These are phyloP conservation scores for Hanleya hanleyi DNA, from an alignment of 2,888 invertebrate species.

Conservation along the genomic window DNA sequence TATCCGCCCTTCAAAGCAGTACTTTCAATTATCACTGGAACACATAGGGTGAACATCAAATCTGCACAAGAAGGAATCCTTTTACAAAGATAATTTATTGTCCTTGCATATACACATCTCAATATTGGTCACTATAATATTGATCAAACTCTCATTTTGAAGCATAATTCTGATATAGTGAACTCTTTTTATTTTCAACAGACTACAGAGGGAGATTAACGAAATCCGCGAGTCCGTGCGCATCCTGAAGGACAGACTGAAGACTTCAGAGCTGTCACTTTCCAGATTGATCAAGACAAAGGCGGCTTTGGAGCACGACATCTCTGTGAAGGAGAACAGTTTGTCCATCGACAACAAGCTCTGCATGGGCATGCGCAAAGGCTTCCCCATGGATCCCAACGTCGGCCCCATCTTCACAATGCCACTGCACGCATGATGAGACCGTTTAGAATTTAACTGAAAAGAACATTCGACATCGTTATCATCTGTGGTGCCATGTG, in stretches of 20 bases:
- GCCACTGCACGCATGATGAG: conserved; percentile 44
- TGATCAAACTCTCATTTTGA: too few relatives aligned
- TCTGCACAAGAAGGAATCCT: too few relatives aligned
- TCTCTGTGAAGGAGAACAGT: conserved; percentile 89
- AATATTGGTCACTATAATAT: too few relatives aligned
- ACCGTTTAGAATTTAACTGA: too few relatives aligned
- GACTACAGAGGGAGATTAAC: conserved; percentile 88
- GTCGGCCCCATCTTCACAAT: conserved; percentile 72
- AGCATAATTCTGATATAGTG: not conserved
- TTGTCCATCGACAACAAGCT: conserved; percentile 94
- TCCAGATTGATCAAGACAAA: conserved; percentile 83
- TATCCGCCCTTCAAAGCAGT: too few relatives aligned
- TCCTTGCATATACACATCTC: too few relatives aligned
- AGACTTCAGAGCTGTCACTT: conserved; percentile 74
- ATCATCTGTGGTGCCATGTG: too few relatives aligned
- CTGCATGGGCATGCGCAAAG: conserved; percentile 91
- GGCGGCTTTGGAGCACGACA: conserved; percentile 88
- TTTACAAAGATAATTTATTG: too few relatives aligned
- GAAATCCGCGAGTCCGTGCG: conserved; percentile 90
- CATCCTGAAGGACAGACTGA: conserved; percentile 85
- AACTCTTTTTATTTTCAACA: conserved; percentile 69
- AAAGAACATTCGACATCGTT: too few relatives aligned
- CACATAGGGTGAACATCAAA: too few relatives aligned
- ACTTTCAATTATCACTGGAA: too few relatives aligned
- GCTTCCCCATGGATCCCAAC: conserved; percentile 82